phyloP scores from a whole-genome alignment of 2,797 vertebrate genomes.

The Dromococcyx pavoninus region DNA sequence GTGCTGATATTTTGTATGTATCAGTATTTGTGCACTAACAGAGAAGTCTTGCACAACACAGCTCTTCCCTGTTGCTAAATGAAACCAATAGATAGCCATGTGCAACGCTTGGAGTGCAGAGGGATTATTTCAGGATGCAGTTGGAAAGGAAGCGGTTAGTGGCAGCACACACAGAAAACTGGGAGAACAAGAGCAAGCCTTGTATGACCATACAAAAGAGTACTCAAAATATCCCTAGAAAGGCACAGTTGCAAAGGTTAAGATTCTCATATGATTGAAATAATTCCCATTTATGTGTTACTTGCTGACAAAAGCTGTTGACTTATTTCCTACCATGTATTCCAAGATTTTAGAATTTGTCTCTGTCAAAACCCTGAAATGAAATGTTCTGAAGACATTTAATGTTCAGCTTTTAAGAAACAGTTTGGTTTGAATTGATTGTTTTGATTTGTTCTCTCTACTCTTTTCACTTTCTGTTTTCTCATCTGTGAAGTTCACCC shows the following conservation, averaged over 20 bases:
- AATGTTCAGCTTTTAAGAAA: conserved; percentile 10
- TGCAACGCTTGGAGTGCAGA: background rate
- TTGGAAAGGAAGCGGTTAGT: background rate
- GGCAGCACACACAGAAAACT: background rate
- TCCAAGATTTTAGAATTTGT: conserved; percentile 32
- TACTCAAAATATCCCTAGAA: conserved; percentile 20
- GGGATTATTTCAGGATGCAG: background rate
- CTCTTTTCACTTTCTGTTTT: conserved; percentile 32
- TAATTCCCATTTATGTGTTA: conserved; percentile 38
- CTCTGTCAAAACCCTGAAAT: conserved; percentile 9
- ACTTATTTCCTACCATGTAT: conserved; percentile 11
- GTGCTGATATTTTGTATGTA: background rate
- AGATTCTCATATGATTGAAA: conserved; percentile 41
- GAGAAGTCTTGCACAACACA: background rate
- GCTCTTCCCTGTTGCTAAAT: background rate
- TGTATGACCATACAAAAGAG: background rate
- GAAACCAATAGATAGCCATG: background rate
- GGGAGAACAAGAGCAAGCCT: conserved; percentile 3
- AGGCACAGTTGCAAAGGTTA: conserved; percentile 49
- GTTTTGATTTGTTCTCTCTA: conserved; percentile 35
- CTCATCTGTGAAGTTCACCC: background rate
- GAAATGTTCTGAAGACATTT: conserved; percentile 23
- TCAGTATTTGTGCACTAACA: background rate
- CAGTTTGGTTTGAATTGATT: background rate
- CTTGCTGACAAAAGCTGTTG: conserved; percentile 50